Evolutionary conservation across 2,888 invertebrate genomes (phyloP).

Genomic region (Tipula vernalis): DNA sequence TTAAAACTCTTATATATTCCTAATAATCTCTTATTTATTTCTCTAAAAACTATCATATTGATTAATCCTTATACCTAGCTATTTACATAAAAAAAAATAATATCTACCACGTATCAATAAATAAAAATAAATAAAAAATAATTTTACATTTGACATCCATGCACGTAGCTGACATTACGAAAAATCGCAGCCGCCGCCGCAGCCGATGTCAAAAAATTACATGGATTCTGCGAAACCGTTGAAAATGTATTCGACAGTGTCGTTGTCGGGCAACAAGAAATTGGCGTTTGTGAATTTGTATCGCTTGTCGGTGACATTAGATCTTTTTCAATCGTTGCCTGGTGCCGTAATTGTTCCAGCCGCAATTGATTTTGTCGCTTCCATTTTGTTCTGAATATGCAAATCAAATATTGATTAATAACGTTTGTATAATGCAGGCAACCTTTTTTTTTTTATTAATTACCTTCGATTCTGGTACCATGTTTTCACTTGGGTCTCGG

Average conservation of each 20-base stretch:
- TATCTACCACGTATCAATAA: neutral
- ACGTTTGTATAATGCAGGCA: neutral
- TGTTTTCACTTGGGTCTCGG: slow-evolving; percentile 91
- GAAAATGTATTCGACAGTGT: slow-evolving; percentile 22
- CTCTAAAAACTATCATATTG: neutral
- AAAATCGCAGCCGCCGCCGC: slow-evolving; percentile 47
- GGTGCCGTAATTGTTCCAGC: slow-evolving; percentile 72
- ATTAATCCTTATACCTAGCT: neutral
- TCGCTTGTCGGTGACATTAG: slow-evolving; percentile 28
- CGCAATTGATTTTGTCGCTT: slow-evolving; percentile 80
- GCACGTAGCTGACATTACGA: slow-evolving; percentile 60
- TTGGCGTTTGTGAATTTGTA: slow-evolving; percentile 18
- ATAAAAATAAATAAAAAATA: neutral
- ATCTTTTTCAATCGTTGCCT: slow-evolving; percentile 65
- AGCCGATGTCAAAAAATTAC: slow-evolving; percentile 54
- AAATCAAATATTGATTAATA: neutral
- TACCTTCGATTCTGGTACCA: slow-evolving; percentile 53
- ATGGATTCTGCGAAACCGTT: slow-evolving; percentile 34
- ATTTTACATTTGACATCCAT: slow-evolving; percentile 53
- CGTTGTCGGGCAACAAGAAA: slow-evolving; percentile 30
- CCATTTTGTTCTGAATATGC: slow-evolving; percentile 61
- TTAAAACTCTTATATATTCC: neutral
- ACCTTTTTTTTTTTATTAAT: neutral
- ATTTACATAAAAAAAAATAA: neutral
- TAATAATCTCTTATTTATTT: neutral